These are phyloP conservation scores for Falco rusticolus DNA, from an alignment of 2,797 vertebrate species.

Conservation along the genomic window DNA sequence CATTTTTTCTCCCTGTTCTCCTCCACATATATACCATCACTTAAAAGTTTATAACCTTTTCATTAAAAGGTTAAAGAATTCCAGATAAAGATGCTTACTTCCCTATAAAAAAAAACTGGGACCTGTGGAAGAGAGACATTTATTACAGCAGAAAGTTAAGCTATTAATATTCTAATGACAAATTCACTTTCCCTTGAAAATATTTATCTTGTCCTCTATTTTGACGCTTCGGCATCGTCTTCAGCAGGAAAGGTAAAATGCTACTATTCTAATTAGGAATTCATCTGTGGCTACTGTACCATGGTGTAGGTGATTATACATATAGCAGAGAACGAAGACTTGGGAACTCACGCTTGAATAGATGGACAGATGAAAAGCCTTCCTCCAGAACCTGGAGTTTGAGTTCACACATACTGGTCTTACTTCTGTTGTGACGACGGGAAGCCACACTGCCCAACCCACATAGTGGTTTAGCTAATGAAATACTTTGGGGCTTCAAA, in stretches of 20 bases:
- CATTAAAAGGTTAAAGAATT: background rate
- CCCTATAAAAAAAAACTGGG: background rate
- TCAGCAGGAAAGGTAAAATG: background rate
- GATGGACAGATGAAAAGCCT: background rate
- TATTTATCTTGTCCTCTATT: background rate
- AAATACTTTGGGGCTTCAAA: conserved; percentile 23
- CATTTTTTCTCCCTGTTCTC: background rate
- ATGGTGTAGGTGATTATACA: background rate
- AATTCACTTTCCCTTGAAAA: background rate
- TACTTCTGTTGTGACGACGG: background rate
- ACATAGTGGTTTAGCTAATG: background rate
- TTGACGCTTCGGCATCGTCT: background rate
- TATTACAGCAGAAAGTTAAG: background rate
- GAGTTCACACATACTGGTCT: background rate
- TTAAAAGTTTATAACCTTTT: background rate
- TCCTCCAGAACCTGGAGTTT: background rate
- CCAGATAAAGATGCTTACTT: background rate
- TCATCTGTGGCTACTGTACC: background rate
- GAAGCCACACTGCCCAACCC: background rate
- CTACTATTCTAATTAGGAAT: background rate
- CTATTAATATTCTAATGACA: background rate
- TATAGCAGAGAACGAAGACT: background rate
- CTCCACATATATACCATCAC: background rate
- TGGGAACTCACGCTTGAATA: background rate
- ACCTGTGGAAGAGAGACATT: background rate